A percentile compares a stretch with the other conserved stretches of the same genome.
phyloP scores from a whole-genome alignment of 2,888 invertebrate species.

The Gari tellinella region DNA sequence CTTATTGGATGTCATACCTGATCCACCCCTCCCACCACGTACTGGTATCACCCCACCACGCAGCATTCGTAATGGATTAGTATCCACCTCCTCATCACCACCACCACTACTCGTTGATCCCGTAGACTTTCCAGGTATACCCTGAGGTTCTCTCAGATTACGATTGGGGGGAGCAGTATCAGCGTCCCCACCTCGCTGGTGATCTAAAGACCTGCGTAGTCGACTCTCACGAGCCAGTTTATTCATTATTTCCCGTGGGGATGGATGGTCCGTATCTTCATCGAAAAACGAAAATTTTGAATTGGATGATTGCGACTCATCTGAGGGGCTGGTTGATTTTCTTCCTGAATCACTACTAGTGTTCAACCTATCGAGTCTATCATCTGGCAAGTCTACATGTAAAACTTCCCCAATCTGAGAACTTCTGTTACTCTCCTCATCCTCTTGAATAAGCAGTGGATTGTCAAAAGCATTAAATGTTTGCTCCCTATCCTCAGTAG shows the following conservation, averaged over 20 bases:
- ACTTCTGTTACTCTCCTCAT: slow-evolving; percentile 54
- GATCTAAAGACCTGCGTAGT: slow-evolving; percentile 76
- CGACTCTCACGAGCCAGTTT: slow-evolving; percentile 79
- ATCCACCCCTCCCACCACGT: slow-evolving; percentile 73
- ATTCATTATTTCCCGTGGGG: slow-evolving; percentile 80
- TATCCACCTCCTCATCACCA: slow-evolving; percentile 83
- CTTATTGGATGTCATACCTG: slow-evolving; percentile 73
- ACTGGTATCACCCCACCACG: slow-evolving; percentile 82
- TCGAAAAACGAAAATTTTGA: slow-evolving; percentile 69
- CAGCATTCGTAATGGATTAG: slow-evolving; percentile 89
- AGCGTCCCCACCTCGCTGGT: slow-evolving; percentile 73
- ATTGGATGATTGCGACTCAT: slow-evolving; percentile 50
- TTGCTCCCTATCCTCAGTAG: slow-evolving; percentile 49
- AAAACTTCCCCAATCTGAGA: slow-evolving; percentile 52
- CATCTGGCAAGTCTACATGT: slow-evolving; percentile 58
- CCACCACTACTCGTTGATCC: slow-evolving; percentile 76
- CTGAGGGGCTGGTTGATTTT: slow-evolving; percentile 54
- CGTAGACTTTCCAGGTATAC: slow-evolving; percentile 74
- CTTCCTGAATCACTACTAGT: slow-evolving; percentile 58
- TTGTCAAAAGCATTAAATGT: slow-evolving; percentile 44
- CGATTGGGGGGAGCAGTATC: slow-evolving; percentile 59
- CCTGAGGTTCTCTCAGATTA: slow-evolving; percentile 79
- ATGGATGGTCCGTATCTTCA: slow-evolving; percentile 78
- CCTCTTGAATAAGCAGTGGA: slow-evolving; percentile 52
- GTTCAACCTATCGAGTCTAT: slow-evolving; percentile 46